Percentiles rank a stretch among this genome's conserved stretches.
Conservation (phyloP, 1,140 invertebrate genomes). For the Vanessa atalanta region DNA sequence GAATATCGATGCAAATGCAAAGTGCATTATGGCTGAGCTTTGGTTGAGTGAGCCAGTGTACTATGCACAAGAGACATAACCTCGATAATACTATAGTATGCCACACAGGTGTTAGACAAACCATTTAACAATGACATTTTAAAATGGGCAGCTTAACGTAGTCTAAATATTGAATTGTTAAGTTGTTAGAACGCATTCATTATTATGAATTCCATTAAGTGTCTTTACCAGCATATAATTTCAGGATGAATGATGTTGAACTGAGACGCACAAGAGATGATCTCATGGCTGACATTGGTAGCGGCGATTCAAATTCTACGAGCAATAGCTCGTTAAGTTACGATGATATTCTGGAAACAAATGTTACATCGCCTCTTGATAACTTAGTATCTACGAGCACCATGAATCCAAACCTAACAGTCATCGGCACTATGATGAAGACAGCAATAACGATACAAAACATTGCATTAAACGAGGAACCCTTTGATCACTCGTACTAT, state of each 20-base stretch:
- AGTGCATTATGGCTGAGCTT: too few relatives aligned
- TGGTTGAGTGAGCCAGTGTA: too few relatives aligned
- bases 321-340: slow-evolving; percentile 1
- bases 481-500: slow-evolving; percentile 64
- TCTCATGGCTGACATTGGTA: background rate
- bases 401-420: slow-evolving; percentile 43
- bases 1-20: too few relatives aligned
- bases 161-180: too few relatives aligned
- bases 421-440: slow-evolving; percentile 56
- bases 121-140: too few relatives aligned
- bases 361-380: background rate
- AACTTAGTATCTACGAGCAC: slow-evolving; percentile 8
- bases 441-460: slow-evolving; percentile 54
- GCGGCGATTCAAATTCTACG: slow-evolving; percentile 12
- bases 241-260: slow-evolving; percentile 72
- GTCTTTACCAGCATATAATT: slow-evolving; percentile 24
- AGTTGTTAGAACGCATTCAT: background rate
- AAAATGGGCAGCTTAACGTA: too few relatives aligned
- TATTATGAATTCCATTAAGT: background rate
- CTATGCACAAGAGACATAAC: too few relatives aligned
- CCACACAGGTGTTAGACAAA: too few relatives aligned
- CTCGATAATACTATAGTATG: too few relatives aligned
- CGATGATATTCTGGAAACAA: background rate
- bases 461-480: slow-evolving; percentile 42
- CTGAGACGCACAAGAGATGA: slow-evolving; percentile 11